Evolutionary conservation across 2,113 vertebrate species (phyloP).

Genomic region (Lepus europaeus): DNA sequence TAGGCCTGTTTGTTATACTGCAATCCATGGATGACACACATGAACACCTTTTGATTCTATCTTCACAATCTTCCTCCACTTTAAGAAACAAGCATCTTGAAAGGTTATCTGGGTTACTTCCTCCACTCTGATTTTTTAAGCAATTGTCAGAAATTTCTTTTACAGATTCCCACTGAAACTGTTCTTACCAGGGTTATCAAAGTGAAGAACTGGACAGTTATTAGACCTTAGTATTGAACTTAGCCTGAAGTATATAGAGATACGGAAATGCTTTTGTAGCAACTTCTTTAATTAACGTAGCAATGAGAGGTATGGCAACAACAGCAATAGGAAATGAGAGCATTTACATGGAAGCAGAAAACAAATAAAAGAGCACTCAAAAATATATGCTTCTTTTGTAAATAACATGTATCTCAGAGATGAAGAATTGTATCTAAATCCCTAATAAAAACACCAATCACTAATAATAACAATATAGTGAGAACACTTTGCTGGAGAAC

Average conservation of each 20-base stretch:
- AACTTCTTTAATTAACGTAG: not conserved
- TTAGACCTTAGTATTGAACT: not conserved
- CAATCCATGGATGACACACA: not conserved
- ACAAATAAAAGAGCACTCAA: not conserved
- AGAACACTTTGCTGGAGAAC: not conserved
- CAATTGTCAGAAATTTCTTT: not conserved
- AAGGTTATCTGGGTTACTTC: not conserved
- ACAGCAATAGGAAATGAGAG: not conserved
- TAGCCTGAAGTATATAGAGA: not conserved
- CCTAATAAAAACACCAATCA: constrained; percentile 17
- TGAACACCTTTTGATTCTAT: not conserved
- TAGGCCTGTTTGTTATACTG: not conserved
- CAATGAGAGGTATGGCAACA: not conserved
- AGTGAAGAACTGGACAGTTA: not conserved
- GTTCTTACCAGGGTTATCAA: not conserved
- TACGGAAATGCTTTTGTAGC: not conserved
- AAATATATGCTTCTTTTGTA: not conserved
- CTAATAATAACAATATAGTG: not conserved
- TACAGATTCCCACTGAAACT: not conserved
- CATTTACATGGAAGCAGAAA: not conserved
- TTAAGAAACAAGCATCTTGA: not conserved
- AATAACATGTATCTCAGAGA: not conserved
- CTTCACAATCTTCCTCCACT: not conserved
- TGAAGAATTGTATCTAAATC: not conserved
- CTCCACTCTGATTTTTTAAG: not conserved